phyloP scores from a whole-genome alignment of 2,113 vertebrate species.

The Apteryx mantelli region DNA sequence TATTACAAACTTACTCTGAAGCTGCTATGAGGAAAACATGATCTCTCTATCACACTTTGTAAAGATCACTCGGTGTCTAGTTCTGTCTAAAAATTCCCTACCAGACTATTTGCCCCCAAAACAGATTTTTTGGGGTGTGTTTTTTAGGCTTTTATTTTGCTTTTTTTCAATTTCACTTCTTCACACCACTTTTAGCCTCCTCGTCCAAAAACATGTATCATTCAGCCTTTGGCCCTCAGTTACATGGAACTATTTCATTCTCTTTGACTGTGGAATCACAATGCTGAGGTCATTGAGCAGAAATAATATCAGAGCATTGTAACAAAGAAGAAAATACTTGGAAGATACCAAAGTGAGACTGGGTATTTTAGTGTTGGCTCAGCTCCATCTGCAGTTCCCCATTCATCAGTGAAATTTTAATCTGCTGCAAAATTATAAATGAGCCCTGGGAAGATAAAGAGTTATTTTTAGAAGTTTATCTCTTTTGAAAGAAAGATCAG shows the following conservation, averaged over 20 bases:
- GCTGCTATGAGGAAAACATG: not conserved
- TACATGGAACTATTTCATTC: not conserved
- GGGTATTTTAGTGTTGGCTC: constrained; percentile 54
- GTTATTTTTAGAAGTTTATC: constrained; percentile 51
- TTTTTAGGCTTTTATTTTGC: not conserved
- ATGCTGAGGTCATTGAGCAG: not conserved
- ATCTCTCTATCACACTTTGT: not conserved
- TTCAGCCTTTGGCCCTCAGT: not conserved
- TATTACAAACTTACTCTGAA: not conserved
- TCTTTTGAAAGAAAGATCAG: constrained; percentile 46
- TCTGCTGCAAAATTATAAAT: constrained; percentile 60
- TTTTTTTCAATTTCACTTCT: not conserved
- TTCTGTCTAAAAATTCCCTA: not conserved
- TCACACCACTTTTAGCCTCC: not conserved
- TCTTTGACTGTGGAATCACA: constrained; percentile 1
- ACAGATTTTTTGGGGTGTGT: not conserved
- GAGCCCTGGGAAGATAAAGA: constrained; percentile 44
- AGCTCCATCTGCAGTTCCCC: constrained; percentile 19
- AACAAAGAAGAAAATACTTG: constrained; percentile 51
- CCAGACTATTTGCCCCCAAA: constrained; percentile 4
- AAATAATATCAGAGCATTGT: constrained; percentile 51
- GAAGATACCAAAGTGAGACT: not conserved
- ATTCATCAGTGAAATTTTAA: constrained; percentile 60
- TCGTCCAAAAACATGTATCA: not conserved
- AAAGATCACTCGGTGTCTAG: not conserved